Base-by-base conservation (phyloP, 1,140 invertebrate species). In the Gyrodactylus salaris region DNA sequence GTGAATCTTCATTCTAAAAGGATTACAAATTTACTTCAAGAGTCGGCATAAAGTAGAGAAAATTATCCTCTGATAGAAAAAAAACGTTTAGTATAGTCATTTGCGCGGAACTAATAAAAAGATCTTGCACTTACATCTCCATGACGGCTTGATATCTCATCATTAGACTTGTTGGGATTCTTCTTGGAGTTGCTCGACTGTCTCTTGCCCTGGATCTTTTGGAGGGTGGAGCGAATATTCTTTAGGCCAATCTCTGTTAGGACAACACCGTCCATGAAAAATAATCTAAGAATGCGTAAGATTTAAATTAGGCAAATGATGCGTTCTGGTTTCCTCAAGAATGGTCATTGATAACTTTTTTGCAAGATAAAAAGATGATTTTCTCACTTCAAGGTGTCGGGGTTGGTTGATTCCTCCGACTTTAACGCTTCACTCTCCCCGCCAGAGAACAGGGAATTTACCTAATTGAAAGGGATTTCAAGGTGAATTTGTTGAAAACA, bases 241-340 rank as follows among this genome's bases (percentile, higher is more conserved):
- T 25, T 24, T 16, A 70, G 7, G 7, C 69, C 69, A 16, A 7
- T 2, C 69, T 70, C 69, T 7, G 69, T 25, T 26, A 70, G 21
- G 20, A 70, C 69, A 2, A 70, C 69, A 70, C 69, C 69, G 21
- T 70, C 69, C 69, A 70, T 70, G 69, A 70, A 70, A 70, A 70
- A 70, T 26, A 25, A 26, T 70, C 26, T 70, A 22, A 20, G 20
- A 22, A 20, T 68, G n/a, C n/a, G 20, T 22, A 22, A 68, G 20
- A 22, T 20, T 54, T 54, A 16, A 16, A 54, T 54, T 16, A 54
- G 34, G 7, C 7, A 54, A 54, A 54, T 54, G 34, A n/a, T n/a
- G n/a, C n/a, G n/a, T n/a, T n/a, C n/a, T n/a, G n/a, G n/a, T n/a
- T n/a, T n/a, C n/a, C n/a, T n/a, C n/a, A n/a, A n/a, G n/a, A n/a